Evolutionary conservation across 2,113 vertebrate species (phyloP).

Genomic region (Callaeas wilsoni): DNA sequence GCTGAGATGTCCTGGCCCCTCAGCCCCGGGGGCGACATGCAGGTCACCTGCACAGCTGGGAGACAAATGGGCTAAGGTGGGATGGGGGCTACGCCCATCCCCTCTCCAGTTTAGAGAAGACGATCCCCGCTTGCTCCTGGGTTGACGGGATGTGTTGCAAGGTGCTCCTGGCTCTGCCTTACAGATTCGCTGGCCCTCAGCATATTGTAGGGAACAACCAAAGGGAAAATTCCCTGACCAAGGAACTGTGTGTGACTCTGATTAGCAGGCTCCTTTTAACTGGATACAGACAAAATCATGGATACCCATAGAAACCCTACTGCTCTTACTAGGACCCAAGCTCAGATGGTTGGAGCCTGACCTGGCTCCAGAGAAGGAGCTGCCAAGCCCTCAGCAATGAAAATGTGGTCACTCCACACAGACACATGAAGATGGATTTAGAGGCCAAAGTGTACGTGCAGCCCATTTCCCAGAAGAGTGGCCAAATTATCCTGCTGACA

Average conservation of each 20-base stretch:
- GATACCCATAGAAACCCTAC: neutral
- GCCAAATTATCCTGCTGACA: neutral
- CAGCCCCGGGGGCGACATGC: neutral
- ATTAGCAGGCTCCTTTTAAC: neutral
- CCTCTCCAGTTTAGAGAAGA: neutral
- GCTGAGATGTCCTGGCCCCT: neutral
- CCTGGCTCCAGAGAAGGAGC: neutral
- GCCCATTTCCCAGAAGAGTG: neutral
- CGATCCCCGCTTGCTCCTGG: neutral
- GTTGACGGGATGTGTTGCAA: neutral
- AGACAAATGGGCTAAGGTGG: neutral
- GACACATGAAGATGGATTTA: neutral
- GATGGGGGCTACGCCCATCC: neutral
- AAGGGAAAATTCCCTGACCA: neutral
- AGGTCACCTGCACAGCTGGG: constrained; percentile 36
- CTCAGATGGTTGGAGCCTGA: neutral
- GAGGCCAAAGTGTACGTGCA: neutral
- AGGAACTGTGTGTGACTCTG: neutral
- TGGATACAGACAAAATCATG: neutral
- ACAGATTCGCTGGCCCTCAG: neutral
- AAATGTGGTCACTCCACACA: neutral
- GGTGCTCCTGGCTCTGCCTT: neutral
- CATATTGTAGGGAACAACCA: neutral
- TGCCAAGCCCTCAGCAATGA: neutral
- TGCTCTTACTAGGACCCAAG: neutral